A percentile compares a stretch with the other conserved stretches of the same genome.
These are phyloP conservation scores for Acanthosepion esculentum DNA, from an alignment of 2,888 invertebrate genomes.

Conservation along the genomic window DNA sequence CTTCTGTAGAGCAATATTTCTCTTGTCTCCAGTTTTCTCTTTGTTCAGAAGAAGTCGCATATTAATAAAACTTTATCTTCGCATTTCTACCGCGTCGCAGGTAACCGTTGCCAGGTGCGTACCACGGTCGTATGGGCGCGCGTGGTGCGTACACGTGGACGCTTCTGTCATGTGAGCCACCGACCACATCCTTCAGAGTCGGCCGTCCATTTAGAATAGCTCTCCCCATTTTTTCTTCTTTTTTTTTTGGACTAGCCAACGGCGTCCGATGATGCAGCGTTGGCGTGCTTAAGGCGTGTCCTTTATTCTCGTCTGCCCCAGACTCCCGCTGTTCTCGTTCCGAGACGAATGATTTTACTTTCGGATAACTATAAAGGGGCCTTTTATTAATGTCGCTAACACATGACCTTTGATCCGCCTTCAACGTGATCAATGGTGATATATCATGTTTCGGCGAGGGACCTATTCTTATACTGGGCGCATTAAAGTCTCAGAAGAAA, in stretches of 20 bases:
- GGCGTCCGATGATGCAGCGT: background rate
- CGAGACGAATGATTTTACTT: background rate
- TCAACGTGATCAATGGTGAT: background rate
- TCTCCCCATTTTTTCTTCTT: background rate
- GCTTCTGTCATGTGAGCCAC: no score
- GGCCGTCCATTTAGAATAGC: background rate
- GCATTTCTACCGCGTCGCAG: no score
- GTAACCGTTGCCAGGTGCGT: no score
- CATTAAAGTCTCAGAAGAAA: background rate
- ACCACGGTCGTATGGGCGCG: no score
- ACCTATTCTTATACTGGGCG: background rate
- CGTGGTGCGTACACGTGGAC: no score
- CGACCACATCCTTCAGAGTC: background rate
- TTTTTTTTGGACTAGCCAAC: background rate
- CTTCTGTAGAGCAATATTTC: no score
- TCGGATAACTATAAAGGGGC: background rate
- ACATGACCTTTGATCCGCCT: background rate
- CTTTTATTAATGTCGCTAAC: background rate
- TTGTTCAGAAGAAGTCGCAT: no score
- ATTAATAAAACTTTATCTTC: no score
- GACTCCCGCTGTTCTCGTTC: background rate
- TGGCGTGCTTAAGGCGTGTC: no score
- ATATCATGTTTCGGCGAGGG: background rate
- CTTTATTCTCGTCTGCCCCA: background rate
- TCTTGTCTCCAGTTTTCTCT: no score